Evolutionary conservation across 2,888 invertebrate species (phyloP), one percentile per base, ranked within the genome.

Genomic region (Temnothorax unifasciatus): DNA sequence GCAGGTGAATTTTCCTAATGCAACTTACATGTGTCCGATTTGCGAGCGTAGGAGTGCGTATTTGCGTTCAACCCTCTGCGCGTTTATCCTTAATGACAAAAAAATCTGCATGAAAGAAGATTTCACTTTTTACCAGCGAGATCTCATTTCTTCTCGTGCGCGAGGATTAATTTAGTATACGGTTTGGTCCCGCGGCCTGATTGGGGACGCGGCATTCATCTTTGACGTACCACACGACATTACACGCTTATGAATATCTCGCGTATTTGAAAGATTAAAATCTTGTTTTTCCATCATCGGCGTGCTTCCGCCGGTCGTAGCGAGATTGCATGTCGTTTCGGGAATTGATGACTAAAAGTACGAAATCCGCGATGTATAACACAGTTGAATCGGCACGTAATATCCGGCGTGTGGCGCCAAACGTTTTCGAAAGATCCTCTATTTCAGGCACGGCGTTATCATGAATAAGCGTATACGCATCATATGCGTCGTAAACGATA

Each of bases 301-400:
- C 38, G 18, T 50, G 21, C 21, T 25, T 47, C 47, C 29, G 47
- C 15, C n/a, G 64, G 21, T n/a, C 44, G 29, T 0, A n/a, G 25
- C 38, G 57, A 54, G 71, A 79, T 79, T 47, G 47, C 71, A 47
- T 44, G 79, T 44, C 57, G 44, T 59, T 79, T 54, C 21, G 79
- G 15, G 44, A 47, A 69, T 34, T 57, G 47, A 59, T 69, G 69
- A 69, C 69, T 57, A 44, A 79, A 79, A 79, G 38, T 79, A 69
- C 44, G 59, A 47, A 59, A 79, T 79, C 47, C 71, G 38, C 57
- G n/a, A 34, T 34, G 69, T 59, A 57, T 59, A 57, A 71, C 34
- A 68, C 59, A 54, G 77, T 61, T 47, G 79, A 73, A 21, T 73
- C 41, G 59, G 61, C 77, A 77, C 41, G 61, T 76, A 82, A 76